Base-by-base conservation (phyloP, 1,140 invertebrate genomes). In the Eciton burchellii region DNA sequence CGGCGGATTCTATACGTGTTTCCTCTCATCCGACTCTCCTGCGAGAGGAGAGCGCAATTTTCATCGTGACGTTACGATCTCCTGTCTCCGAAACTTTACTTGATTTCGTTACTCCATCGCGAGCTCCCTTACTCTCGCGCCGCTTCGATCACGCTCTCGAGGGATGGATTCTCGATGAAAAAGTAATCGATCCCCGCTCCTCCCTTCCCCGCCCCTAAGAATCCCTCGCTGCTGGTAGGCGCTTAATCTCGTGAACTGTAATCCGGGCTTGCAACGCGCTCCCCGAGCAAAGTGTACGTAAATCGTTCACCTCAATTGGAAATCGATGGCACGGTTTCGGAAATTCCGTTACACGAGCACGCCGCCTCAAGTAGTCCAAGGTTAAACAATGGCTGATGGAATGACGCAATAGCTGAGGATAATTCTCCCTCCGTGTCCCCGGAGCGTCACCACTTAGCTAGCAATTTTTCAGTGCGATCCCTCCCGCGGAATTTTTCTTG, bases 221-320 rank as follows among this genome's bases (percentile, higher is more conserved):
- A 68, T 26, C 26, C 21, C 35, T 35, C 24, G 47, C n/a, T 21
- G 41, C 49, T 49, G 3, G 49, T 49, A 74, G 47, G 19, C 21
- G 52, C 35, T 81, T 71, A 81, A 81, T 70, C 63, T 74, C 54
- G 77, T 35, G 54, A 60, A 49, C 79, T 43, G 79, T 73, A 72
- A 81, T 74, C 54, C 63, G 19, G 41, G 49, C 63, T 76, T 76
- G 72, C 59, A 63, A 41, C 54, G 41, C 63, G 74, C 29, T 43
- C 35, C 12, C 63, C 24, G 63, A 35, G 49, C 11, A 52, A n/a
- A 65, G 29, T 29, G 74, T 29, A 68, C 49, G 74, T 70, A 79
- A 79, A 79, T 79, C 62, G 49, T 70, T 79, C 74, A 79, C 35
- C 74, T 70, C 74, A 19, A 79, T 79, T 35, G 74, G 74, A 45